Base-by-base conservation (phyloP, 2,797 vertebrate species). In the Rhincodon typus region DNA sequence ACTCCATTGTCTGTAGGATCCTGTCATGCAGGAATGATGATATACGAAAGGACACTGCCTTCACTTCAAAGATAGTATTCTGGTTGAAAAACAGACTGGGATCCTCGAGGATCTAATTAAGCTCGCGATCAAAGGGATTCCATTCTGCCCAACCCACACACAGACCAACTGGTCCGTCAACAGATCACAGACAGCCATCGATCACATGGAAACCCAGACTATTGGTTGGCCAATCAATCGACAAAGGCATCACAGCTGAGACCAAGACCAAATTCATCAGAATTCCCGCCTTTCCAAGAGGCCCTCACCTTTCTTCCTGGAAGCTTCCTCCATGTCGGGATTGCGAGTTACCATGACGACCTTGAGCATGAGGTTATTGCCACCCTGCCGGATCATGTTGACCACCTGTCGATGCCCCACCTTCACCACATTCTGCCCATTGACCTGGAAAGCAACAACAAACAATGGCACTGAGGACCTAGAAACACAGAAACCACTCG, bases 301-400 rank as follows among this genome's bases (percentile, higher is more conserved):
- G 74, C 46, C 6, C 97, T 97, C 46, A 99, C 98, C 98, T 98
- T 99, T 99, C 97, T 98, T 99, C 95, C 98, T 98, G 87, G 98
- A 96, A 4, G 98, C 98, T 95, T 99, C 98, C 79, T 99, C 98
- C 98, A 99, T 98, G 97, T 99, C 98, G 0, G 98, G 98, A 97
- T 99, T 99, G 96, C 98, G 98, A 15, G 98, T 99, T 30, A 99
- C 99, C 98, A 99, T 99, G 96, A 99, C 99, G 96, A 99, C 99
- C 97, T 99, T 99, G 94, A 99, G 98, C 98, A 99, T 98, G 96
- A 99, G 98, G 96, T 98, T 99, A 97, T 99, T 99, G 96, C 99
- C 98, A 0, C 98, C 99, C 96, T 99, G 99, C 25, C 99, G 98
- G 96, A 99, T 99, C 99, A 99, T 99, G 97, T 99, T 99, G 96